Percentiles rank a stretch among this genome's conserved stretches.
phyloP scores from a whole-genome alignment of 2,113 vertebrate species.

The Hystrix brachyura region DNA sequence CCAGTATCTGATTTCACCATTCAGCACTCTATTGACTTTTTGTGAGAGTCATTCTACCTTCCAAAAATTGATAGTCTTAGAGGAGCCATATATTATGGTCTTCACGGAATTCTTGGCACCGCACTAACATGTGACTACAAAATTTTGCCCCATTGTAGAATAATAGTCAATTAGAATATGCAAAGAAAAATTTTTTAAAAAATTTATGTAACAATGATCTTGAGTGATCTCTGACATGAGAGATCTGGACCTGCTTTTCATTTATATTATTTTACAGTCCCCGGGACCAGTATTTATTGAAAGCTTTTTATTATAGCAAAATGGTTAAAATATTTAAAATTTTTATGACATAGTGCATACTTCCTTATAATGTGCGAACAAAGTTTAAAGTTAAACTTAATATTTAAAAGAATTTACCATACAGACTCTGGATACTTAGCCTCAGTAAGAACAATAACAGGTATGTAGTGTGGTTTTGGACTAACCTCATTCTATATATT shows the following conservation, averaged over 20 bases:
- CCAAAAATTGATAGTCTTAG: background rate
- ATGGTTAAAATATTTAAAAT: background rate
- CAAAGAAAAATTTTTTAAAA: background rate
- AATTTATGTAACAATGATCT: background rate
- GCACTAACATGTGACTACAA: background rate
- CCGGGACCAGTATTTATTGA: background rate
- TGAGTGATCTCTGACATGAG: background rate
- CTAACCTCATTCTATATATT: background rate
- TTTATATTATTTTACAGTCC: background rate
- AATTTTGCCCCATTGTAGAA: background rate
- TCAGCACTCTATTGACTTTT: background rate
- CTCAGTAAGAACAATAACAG: background rate
- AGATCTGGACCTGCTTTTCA: background rate
- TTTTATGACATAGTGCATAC: background rate
- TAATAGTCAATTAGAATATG: background rate
- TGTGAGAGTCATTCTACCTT: background rate
- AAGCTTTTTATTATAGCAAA: background rate
- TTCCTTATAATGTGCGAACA: background rate
- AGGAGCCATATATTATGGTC: background rate
- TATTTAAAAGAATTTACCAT: background rate
- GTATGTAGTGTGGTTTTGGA: background rate
- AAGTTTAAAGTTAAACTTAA: background rate
- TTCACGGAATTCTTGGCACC: background rate
- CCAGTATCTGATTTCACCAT: background rate
- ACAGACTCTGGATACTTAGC: background rate